Conservation (phyloP, 2,797 vertebrate genomes). For the Pangasius sanitwongsei region DNA sequence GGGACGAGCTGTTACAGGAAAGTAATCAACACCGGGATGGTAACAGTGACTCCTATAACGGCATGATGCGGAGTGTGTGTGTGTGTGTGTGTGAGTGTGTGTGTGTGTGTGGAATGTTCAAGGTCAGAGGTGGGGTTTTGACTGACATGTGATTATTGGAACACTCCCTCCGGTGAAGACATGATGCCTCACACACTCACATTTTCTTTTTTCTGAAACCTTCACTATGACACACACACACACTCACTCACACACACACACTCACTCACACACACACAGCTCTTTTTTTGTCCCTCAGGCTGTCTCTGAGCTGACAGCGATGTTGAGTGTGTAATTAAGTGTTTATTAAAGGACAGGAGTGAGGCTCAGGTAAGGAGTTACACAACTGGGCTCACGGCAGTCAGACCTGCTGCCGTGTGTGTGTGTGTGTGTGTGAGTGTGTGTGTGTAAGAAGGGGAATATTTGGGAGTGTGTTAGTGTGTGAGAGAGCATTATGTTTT, state of each 20-base stretch:
- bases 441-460: too few species aligned
- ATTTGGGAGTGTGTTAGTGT: background rate
- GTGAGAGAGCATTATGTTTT: too few species aligned
- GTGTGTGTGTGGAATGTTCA: background rate
- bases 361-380: background rate
- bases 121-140: slow-evolving; percentile 34
- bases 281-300: background rate
- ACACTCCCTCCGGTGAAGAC: background rate
- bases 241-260: background rate
- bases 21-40: background rate
- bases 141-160: slow-evolving; percentile 1
- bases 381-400: background rate
- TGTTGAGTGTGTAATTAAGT: background rate
- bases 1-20: background rate
- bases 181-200: background rate
- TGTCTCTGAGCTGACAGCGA: background rate
- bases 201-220: background rate
- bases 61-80: background rate
- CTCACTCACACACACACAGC: background rate
- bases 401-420: background rate
- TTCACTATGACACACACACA: background rate
- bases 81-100: background rate
- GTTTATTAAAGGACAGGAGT: background rate
- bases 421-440: background rate
- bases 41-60: background rate